phyloP scores from a whole-genome alignment of 2,797 vertebrate genomes.

The Coracias cyanogaster region DNA sequence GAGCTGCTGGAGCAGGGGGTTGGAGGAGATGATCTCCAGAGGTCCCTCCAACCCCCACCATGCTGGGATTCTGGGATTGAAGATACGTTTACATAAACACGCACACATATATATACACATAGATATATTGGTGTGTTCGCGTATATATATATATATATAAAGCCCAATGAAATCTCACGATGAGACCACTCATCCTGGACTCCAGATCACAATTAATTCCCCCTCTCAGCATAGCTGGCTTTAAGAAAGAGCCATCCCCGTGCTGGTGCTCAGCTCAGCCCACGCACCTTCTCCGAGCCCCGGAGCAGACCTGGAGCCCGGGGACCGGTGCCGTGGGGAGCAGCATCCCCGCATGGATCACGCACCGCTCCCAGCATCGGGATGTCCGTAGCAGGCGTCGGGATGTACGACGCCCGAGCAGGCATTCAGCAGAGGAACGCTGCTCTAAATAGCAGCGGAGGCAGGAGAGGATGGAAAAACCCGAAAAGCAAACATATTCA shows the following conservation, averaged over 20 bases:
- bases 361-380: accelerated
- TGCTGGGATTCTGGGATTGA: too few species aligned
- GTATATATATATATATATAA: background rate
- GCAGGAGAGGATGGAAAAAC: background rate
- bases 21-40: too few species aligned
- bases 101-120: too few species aligned
- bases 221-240: background rate
- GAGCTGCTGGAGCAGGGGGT: too few species aligned
- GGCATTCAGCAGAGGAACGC: background rate
- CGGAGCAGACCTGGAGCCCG: background rate
- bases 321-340: accelerated
- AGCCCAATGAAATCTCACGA: background rate
- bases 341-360: accelerated
- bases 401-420: accelerated
- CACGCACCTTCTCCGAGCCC: background rate
- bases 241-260: accelerated
- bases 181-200: too few species aligned
- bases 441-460: background rate
- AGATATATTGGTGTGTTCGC: too few species aligned
- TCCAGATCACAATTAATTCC: background rate
- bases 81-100: too few species aligned
- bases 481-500: background rate
- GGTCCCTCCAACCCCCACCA: too few species aligned
- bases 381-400: accelerated
- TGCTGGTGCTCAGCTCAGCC: background rate